phyloP scores from a whole-genome alignment of 2,888 invertebrate genomes.

The Gastrophysa polygoni region DNA sequence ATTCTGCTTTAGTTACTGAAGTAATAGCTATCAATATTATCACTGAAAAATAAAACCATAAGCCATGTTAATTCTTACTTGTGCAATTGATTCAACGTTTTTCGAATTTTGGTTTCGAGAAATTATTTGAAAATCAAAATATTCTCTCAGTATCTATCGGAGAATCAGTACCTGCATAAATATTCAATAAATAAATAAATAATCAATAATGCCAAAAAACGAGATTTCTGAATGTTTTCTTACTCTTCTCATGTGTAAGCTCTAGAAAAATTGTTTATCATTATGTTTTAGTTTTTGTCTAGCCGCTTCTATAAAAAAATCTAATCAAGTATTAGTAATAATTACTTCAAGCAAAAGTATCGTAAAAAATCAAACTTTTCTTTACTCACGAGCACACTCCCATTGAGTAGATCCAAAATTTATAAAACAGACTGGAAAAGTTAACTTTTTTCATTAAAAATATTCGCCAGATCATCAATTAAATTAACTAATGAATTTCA shows the following conservation, averaged over 20 bases:
- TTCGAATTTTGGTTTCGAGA: not conserved
- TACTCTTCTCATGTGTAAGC: constrained; percentile 8
- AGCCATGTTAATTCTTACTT: constrained; percentile 40
- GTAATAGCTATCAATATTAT: constrained; percentile 58
- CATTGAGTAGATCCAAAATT: constrained; percentile 48
- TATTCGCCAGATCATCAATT: constrained; percentile 12
- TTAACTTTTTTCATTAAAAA: constrained; percentile 26
- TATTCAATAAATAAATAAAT: not conserved
- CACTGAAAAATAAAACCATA: constrained; percentile 54
- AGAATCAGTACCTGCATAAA: not conserved
- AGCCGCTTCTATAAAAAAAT: constrained; percentile 33
- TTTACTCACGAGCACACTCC: constrained; percentile 52
- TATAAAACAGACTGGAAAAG: constrained; percentile 48
- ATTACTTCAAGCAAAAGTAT: constrained; percentile 37
- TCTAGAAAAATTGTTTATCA: constrained; percentile 19
- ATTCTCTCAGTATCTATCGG: not conserved
- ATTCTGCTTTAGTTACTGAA: constrained; percentile 62
- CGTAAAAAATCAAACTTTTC: constrained; percentile 27
- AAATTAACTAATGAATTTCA: constrained; percentile 11
- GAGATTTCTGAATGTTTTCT: not conserved
- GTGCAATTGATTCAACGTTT: constrained; percentile 23
- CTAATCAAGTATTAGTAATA: constrained; percentile 34
- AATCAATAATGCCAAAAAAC: not conserved
- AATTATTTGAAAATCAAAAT: not conserved
- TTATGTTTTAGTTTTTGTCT: constrained; percentile 25